A percentile compares a stretch with the other conserved stretches of the same genome.
These are phyloP conservation scores for Choristoneura fumiferana DNA, from an alignment of 1,140 invertebrate genomes.

Conservation along the genomic window DNA sequence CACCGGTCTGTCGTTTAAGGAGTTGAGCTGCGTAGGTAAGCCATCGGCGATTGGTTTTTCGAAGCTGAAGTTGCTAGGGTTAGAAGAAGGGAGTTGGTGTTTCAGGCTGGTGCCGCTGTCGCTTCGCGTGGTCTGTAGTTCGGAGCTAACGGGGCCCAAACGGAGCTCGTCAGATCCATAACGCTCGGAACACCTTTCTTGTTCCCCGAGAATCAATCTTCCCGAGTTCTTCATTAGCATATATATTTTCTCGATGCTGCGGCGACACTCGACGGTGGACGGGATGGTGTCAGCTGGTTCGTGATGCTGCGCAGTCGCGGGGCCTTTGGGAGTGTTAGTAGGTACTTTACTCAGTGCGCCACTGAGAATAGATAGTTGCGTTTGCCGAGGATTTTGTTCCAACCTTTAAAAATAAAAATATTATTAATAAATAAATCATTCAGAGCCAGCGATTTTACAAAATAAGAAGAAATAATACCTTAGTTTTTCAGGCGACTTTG, in stretches of 20 bases:
- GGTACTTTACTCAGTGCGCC: background rate
- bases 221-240: slow-evolving; percentile 50
- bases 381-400: no score
- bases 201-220: slow-evolving; percentile 23
- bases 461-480: no score
- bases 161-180: no score
- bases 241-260: slow-evolving; percentile 66
- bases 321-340: background rate
- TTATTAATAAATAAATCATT: no score
- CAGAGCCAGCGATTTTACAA: no score
- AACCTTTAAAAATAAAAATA: no score
- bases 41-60: slow-evolving; percentile 32
- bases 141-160: background rate
- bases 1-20: slow-evolving; percentile 19
- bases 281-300: background rate
- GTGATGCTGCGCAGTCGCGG: background rate
- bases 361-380: no score
- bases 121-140: slow-evolving; percentile 16
- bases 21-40: slow-evolving; percentile 15
- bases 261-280: slow-evolving; percentile 44
- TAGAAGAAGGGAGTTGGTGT: slow-evolving; percentile 46
- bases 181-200: background rate
- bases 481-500: no score
- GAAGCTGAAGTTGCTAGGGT: slow-evolving; percentile 50
- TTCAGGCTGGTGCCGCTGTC: slow-evolving; percentile 61